Evolutionary conservation across 2,888 invertebrate species (phyloP).

Genomic region (Eremobia ochroleuca): DNA sequence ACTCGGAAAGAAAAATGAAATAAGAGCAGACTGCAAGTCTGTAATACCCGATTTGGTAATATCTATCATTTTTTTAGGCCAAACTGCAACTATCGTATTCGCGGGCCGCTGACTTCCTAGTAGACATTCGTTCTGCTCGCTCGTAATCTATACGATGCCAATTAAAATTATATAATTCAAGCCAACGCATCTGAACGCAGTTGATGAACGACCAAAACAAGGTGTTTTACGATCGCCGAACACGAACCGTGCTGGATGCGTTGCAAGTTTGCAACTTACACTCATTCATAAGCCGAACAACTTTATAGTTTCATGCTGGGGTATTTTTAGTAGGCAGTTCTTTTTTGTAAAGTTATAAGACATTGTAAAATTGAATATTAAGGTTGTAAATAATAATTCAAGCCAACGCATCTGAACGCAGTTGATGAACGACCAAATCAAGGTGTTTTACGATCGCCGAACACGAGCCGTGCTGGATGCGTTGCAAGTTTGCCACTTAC

Average conservation of each 20-base stretch:
- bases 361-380: slow-evolving; percentile 14
- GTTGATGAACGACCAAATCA: too few relatives aligned
- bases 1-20: slow-evolving; percentile 18
- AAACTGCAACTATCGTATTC: slow-evolving; percentile 67
- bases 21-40: slow-evolving; percentile 32
- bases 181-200: slow-evolving; percentile 66
- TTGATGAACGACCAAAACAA: slow-evolving; percentile 80
- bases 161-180: slow-evolving; percentile 83
- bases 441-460: too few relatives aligned
- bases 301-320: slow-evolving; percentile 1
- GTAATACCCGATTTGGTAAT: slow-evolving; percentile 35
- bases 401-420: too few relatives aligned
- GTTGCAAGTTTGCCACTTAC: too few relatives aligned
- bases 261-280: slow-evolving; percentile 22
- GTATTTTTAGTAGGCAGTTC: not conserved
- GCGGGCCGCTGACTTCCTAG: slow-evolving; percentile 69
- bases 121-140: slow-evolving; percentile 41
- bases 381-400: too few relatives aligned
- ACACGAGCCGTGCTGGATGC: too few relatives aligned
- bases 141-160: slow-evolving; percentile 71
- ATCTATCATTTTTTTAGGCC: slow-evolving; percentile 45
- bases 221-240: slow-evolving; percentile 73
- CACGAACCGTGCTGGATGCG: slow-evolving; percentile 70
- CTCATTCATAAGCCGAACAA: slow-evolving; percentile 6
- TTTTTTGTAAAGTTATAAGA: not conserved